Evolutionary conservation across 1,140 invertebrate genomes (phyloP).

Genomic region (Lamellibrachia luymesi): DNA sequence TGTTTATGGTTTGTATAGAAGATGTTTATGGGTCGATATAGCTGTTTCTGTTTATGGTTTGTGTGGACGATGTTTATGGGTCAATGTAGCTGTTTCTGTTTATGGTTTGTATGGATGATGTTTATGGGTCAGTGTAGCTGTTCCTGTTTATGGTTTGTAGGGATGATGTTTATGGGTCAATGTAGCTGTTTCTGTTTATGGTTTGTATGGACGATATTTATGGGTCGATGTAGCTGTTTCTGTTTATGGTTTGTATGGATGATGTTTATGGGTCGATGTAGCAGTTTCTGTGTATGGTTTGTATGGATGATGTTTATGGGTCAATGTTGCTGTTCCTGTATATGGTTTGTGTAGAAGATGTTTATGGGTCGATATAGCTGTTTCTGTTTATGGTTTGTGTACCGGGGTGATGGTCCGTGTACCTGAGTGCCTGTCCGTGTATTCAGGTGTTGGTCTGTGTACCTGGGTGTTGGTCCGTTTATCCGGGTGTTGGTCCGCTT

Average conservation of each 20-base stretch:
- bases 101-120: not conserved
- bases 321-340: not conserved
- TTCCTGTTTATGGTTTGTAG: not conserved
- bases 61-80: too few relatives aligned
- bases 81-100: not conserved
- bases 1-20: too few relatives aligned
- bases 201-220: not conserved
- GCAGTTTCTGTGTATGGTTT: not conserved
- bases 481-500: not conserved
- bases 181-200: not conserved
- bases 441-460: not conserved
- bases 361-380: too few relatives aligned
- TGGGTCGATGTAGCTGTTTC: too few relatives aligned
- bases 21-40: too few relatives aligned
- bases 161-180: not conserved
- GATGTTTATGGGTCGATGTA: not conserved
- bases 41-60: too few relatives aligned
- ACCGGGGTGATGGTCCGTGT: too few relatives aligned
- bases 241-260: not conserved
- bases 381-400: too few relatives aligned
- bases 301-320: not conserved
- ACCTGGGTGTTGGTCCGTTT: not conserved
- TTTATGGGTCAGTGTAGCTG: not conserved
- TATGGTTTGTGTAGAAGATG: not conserved
- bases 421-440: too few relatives aligned